Evolutionary conservation across 1,140 invertebrate species (phyloP).

Genomic region (Trichogramma pretiosum): DNA sequence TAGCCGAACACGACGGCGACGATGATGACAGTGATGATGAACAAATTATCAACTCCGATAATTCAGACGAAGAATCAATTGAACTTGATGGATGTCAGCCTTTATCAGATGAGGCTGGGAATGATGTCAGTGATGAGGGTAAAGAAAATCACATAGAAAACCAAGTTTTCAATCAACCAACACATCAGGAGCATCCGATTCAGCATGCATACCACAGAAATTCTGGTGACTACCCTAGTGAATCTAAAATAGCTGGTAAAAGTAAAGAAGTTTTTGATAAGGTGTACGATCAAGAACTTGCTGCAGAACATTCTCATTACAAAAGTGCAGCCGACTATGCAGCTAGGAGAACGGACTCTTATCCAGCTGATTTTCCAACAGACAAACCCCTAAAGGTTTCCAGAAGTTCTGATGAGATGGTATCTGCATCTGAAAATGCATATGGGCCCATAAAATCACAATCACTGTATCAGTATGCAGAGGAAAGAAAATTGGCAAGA

Average conservation of each 20-base stretch:
- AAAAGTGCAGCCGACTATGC: background rate
- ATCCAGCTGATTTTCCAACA: too few species aligned
- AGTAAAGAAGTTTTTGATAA: background rate
- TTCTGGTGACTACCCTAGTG: too few species aligned
- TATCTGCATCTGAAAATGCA: background rate
- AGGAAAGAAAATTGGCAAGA: too few species aligned
- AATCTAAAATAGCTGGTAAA: conserved; percentile 1
- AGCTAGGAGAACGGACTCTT: too few species aligned
- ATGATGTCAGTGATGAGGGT: too few species aligned
- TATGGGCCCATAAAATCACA: too few species aligned
- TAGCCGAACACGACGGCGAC: conserved; percentile 24
- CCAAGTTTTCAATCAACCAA: too few species aligned
- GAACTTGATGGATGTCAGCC: conserved; percentile 17
- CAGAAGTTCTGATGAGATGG: background rate
- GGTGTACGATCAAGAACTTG: background rate
- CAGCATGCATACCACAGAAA: too few species aligned
- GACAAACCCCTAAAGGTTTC: too few species aligned
- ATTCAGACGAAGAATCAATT: conserved; percentile 22
- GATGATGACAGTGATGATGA: conserved; percentile 26
- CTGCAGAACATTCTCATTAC: background rate
- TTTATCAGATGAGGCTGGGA: conserved; percentile 2
- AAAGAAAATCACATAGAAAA: too few species aligned
- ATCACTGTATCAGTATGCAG: too few species aligned
- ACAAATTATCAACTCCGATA: conserved; percentile 17
- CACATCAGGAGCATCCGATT: too few species aligned